Evolutionary conservation across 2,888 invertebrate species (phyloP).

Genomic region (Pyrgus malvae): DNA sequence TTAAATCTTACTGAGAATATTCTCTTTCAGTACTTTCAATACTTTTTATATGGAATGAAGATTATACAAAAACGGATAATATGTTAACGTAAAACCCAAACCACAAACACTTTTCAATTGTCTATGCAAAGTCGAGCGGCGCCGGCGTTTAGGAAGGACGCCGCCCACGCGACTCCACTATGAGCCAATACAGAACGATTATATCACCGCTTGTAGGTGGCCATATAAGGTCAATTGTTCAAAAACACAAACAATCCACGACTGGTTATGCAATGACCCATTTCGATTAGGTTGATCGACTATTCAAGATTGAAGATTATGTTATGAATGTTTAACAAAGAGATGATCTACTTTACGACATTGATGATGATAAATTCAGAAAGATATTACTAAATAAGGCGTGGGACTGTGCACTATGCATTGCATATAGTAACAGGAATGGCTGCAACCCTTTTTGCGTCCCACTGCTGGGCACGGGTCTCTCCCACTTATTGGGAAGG

Average conservation of each 20-base stretch:
- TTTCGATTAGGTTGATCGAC: constrained; percentile 31
- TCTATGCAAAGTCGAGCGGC: constrained; percentile 46
- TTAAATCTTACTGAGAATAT: too few relatives aligned
- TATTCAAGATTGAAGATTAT: constrained; percentile 14
- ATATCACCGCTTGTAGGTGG: constrained; percentile 79
- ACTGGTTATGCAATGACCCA: constrained; percentile 39
- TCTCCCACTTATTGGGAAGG: too few relatives aligned
- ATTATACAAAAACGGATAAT: too few relatives aligned
- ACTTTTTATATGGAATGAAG: too few relatives aligned
- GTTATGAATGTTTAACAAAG: constrained; percentile 12
- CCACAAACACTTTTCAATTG: constrained; percentile 17
- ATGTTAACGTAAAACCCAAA: neutral
- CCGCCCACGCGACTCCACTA: constrained; percentile 62
- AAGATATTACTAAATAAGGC: too few relatives aligned
- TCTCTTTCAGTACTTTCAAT: too few relatives aligned
- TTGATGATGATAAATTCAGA: constrained; percentile 6
- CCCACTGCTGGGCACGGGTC: too few relatives aligned
- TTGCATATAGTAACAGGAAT: too few relatives aligned
- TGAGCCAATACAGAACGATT: constrained; percentile 64
- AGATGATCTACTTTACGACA: constrained; percentile 9
- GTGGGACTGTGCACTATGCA: too few relatives aligned
- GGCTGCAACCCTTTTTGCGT: too few relatives aligned
- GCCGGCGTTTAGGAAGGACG: constrained; percentile 64
- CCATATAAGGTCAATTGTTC: constrained; percentile 79
- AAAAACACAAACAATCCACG: constrained; percentile 47